These are phyloP conservation scores for Microplitis deprimator DNA, from an alignment of 2,888 invertebrate species.

Conservation along the genomic window DNA sequence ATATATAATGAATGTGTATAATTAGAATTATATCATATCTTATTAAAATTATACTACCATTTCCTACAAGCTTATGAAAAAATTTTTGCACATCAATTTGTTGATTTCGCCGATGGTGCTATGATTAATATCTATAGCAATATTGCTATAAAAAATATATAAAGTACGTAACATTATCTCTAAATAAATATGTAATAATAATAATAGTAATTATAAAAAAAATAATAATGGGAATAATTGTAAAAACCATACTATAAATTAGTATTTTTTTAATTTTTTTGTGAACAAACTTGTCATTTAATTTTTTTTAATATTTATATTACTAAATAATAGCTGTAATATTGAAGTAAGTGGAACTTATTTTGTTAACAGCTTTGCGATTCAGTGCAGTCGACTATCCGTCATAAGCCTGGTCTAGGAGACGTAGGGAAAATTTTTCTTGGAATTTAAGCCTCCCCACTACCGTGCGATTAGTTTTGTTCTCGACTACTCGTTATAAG, in stretches of 20 bases:
- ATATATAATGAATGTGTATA: background rate
- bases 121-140: constrained; percentile 31
- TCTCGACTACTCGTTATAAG: too few species aligned
- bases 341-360: background rate
- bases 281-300: background rate
- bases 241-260: background rate
- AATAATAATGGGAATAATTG: background rate
- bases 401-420: too few species aligned
- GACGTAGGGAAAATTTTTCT: too few species aligned
- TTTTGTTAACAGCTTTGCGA: background rate
- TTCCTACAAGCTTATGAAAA: background rate
- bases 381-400: background rate
- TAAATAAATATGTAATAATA: background rate
- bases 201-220: background rate
- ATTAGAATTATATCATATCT: background rate
- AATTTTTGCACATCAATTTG: constrained; percentile 27
- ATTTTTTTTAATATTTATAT: background rate
- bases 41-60: background rate
- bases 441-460: too few species aligned
- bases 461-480: too few species aligned
- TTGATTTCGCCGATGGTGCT: constrained; percentile 48
- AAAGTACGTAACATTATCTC: background rate
- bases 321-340: background rate
- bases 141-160: constrained; percentile 24
- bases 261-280: background rate